Conservation (phyloP, 2,888 invertebrate species). For the Caenorhabditis zanzibari region DNA sequence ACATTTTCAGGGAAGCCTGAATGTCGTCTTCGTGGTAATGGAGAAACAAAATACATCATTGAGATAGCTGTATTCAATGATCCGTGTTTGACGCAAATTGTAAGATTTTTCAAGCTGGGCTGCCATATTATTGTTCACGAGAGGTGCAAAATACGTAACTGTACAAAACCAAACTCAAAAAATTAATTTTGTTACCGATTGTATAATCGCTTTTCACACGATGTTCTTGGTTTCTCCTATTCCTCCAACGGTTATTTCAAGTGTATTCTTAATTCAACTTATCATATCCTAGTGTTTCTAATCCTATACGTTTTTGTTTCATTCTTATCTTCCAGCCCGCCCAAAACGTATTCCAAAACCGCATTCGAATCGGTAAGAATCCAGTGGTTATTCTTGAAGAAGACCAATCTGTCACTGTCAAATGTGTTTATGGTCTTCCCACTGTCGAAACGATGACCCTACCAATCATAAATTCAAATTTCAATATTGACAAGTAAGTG, state of each 20-base stretch:
- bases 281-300: too few species aligned
- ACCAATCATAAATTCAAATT: constrained; percentile 78
- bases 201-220: too few species aligned
- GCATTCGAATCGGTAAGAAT: constrained; percentile 81
- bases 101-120: constrained; percentile 29
- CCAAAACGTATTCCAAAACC: constrained; percentile 82
- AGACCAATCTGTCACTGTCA: constrained; percentile 75
- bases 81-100: constrained; percentile 81
- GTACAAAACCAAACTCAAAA: too few species aligned
- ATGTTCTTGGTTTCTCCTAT: too few species aligned
- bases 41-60: constrained; percentile 81
- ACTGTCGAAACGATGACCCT: constrained; percentile 78
- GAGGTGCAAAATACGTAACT: too few species aligned
- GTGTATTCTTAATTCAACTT: too few species aligned
- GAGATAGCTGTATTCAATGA: constrained; percentile 83
- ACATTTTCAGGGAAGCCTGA: constrained; percentile 73
- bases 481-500: constrained; percentile 77
- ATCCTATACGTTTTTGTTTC: too few species aligned
- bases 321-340: constrained; percentile 69
- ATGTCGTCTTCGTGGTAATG: constrained; percentile 81
- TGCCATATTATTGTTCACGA: too few species aligned
- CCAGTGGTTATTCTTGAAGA: constrained; percentile 81
- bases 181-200: too few species aligned
- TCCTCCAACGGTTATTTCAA: too few species aligned
- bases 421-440: constrained; percentile 79